phyloP scores from a whole-genome alignment of 2,113 vertebrate genomes.

The Oncorhynchus tshawytscha region DNA sequence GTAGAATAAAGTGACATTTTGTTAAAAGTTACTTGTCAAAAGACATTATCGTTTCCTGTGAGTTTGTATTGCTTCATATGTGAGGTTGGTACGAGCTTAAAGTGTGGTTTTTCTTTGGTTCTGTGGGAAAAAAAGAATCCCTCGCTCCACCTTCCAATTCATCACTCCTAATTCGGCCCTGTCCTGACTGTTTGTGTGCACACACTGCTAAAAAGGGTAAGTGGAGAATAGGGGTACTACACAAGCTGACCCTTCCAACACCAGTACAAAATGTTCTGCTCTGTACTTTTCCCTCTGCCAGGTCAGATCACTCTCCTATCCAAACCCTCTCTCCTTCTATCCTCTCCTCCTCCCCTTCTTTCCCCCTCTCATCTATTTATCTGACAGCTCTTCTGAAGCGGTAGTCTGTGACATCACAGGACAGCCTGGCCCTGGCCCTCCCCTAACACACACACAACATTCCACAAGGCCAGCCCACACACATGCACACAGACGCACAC shows the following conservation, averaged over 20 bases:
- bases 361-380: background rate
- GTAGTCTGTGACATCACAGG: slow-evolving; percentile 11
- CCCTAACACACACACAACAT: slow-evolving; percentile 25
- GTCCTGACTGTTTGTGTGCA: slow-evolving; percentile 2
- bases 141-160: background rate
- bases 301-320: background rate
- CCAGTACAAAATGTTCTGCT: background rate
- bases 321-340: too few relatives aligned
- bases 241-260: background rate
- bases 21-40: background rate
- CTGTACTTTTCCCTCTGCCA: background rate
- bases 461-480: slow-evolving; percentile 32
- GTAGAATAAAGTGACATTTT: background rate
- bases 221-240: too few relatives aligned
- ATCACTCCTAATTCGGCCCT: slow-evolving; percentile 31
- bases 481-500: background rate
- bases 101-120: background rate
- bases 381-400: slow-evolving; percentile 18
- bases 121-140: background rate
- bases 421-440: slow-evolving; percentile 1
- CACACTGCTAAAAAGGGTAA: background rate
- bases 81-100: background rate
- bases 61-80: background rate
- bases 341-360: background rate
- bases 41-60: background rate